Evolutionary conservation across 2,888 invertebrate genomes (phyloP), one percentile per base, ranked within the genome.

Genomic region (Scelioninae gen. 1): DNA sequence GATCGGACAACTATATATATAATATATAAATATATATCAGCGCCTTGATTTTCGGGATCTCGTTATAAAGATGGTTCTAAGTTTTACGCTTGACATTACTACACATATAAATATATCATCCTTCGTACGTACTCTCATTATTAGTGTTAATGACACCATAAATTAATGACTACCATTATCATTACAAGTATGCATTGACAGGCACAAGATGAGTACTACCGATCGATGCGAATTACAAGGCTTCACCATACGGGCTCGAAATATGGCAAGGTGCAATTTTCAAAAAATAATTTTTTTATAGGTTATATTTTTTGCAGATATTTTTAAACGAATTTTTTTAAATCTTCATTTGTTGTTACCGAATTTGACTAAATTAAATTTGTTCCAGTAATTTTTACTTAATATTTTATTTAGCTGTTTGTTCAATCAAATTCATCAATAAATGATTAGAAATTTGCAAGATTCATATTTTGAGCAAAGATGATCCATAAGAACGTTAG

Each of bases 21-120:
- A 51, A 65, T 56, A 56, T 45, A 68, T 53, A 66, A 32, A 60
- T 38, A 55, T 56, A 79, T 68, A 80, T 75, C 80, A 75, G 71
- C 80, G 74, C 71, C 71, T 76, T 81, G 58, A 71, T 75, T 81
- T 81, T 16, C 58, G 55, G 45, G 16, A 63, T 76, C 71, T 69
- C 53, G 68, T 75, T 58, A 60, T 51, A 69, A 78, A 56, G 60
- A 75, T 53, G 81, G 77, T 77, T 77, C 72, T 74, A 75, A 78
- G 69, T 81, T 75, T 29, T 78, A 81, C 78, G 81, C 84, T 84
- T 84, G 69, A 66, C 81, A 81, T 81, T 69, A 75, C 40, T 72
- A 78, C 49, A 82, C 53, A 78, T 78, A 78, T 69, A 77, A 77
- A 81, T 77, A 84, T 74, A 77, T 75, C 84, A 84, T 81, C 81